phyloP scores from a whole-genome alignment of 1,140 invertebrate genomes.

The Drosophila neocordata region DNA sequence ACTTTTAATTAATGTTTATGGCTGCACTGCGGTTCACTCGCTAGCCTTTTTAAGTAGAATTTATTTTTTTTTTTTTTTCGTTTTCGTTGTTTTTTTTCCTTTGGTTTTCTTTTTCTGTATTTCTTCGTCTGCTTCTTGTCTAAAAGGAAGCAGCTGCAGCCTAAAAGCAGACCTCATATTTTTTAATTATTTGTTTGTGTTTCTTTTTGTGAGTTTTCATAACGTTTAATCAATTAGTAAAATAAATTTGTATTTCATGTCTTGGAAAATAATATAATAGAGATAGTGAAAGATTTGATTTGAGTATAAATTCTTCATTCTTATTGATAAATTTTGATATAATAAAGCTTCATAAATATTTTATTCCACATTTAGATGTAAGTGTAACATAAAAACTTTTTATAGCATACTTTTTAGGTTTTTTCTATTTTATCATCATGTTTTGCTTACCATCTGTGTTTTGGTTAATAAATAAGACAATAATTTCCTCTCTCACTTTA shows the following conservation, averaged over 20 bases:
- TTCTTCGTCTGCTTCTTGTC: conserved; percentile 27
- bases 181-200: conserved; percentile 48
- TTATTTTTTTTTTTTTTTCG: conserved; percentile 58
- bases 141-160: conserved; percentile 22
- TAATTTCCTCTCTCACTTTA: too few species aligned
- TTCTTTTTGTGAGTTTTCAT: conserved; percentile 6
- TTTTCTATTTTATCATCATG: too few species aligned
- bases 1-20: conserved; percentile 81
- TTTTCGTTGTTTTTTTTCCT: neutral
- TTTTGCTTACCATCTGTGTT: too few species aligned
- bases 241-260: neutral
- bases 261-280: conserved; percentile 4
- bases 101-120: conserved; percentile 20
- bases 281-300: too few species aligned
- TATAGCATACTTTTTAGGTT: conserved; percentile 32
- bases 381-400: conserved; percentile 19
- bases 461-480: too few species aligned
- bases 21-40: conserved; percentile 66
- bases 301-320: too few species aligned
- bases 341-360: too few species aligned
- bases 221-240: conserved; percentile 51
- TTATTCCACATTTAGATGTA: too few species aligned
- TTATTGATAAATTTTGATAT: too few species aligned
- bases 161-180: conserved; percentile 37
- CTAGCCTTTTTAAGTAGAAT: conserved; percentile 71